Conservation (phyloP, 92 coral and sea anemone species). For the Palythoa caribaeorum region DNA sequence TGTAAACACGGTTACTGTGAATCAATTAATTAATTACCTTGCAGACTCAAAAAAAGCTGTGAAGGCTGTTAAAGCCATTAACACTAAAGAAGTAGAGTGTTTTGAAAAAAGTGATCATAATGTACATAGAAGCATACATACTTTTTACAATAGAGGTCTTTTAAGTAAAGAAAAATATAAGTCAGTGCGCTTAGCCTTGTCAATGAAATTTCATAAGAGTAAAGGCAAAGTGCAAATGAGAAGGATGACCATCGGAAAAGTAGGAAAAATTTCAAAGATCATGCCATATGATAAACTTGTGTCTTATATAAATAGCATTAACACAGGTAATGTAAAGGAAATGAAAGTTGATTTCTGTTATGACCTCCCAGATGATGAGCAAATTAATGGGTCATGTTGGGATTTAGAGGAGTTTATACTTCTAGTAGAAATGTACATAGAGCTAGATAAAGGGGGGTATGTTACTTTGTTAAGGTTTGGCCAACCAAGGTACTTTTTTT, state of each 20-base stretch:
- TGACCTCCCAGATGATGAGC: constrained; percentile 51
- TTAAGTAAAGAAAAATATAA: constrained; percentile 48
- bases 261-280: constrained; percentile 16
- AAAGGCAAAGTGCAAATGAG: too few species aligned
- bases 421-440: constrained; percentile 23
- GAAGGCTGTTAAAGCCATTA: constrained; percentile 36
- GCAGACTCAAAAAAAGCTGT: constrained; percentile 44
- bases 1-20: constrained; percentile 40
- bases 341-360: constrained; percentile 39
- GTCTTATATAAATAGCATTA: constrained; percentile 41
- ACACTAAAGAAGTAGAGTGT: constrained; percentile 29
- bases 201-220: constrained; percentile 3
- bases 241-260: too few species aligned
- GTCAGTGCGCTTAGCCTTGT: not conserved
- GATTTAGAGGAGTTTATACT: constrained; percentile 40
- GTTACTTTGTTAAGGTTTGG: not conserved
- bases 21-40: constrained; percentile 43
- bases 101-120: constrained; percentile 40
- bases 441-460: not conserved
- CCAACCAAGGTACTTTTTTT: not conserved
- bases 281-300: constrained; percentile 43
- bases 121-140: constrained; percentile 28
- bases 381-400: constrained; percentile 32
- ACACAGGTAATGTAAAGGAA: constrained; percentile 41
- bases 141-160: constrained; percentile 40